Conservation (phyloP, 2,113 vertebrate species). For the Polyodon spathula region DNA sequence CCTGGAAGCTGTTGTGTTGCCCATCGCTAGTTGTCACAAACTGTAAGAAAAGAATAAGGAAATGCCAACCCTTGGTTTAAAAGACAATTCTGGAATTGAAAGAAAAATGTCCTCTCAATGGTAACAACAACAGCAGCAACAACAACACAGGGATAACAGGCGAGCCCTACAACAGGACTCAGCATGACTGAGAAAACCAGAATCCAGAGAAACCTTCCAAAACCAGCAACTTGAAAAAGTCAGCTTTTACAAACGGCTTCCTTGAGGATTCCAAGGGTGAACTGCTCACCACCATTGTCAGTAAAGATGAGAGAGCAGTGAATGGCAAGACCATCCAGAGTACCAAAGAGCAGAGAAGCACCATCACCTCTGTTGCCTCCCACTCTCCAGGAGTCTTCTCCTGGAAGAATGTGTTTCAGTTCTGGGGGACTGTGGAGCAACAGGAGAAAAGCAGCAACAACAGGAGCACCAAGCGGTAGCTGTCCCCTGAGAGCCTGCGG, state of each 20-base stretch:
- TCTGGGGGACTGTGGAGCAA: constrained; percentile 35
- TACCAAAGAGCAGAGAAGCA: background rate
- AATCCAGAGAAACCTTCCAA: background rate
- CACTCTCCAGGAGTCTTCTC: constrained; percentile 9
- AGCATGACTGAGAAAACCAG: background rate
- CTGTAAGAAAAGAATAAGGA: background rate
- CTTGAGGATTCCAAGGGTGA: background rate
- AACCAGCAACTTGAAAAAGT: background rate
- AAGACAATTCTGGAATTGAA: background rate
- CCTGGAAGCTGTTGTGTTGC: constrained; percentile 16
- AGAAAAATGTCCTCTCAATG: background rate
- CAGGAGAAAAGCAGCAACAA: constrained; percentile 34
- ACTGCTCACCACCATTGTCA: background rate
- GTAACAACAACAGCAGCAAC: background rate
- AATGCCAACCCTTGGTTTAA: too few species aligned
- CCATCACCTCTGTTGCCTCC: constrained; percentile 10
- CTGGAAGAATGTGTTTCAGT: constrained; percentile 33
- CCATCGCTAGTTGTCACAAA: constrained; percentile 20
- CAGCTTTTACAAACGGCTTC: background rate
- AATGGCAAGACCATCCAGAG: background rate
- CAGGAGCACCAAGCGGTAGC: constrained; percentile 51
- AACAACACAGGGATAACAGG: constrained; percentile 10
- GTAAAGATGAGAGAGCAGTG: background rate
- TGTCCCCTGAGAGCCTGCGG: constrained; percentile 53
- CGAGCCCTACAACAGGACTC: background rate